phyloP scores from a whole-genome alignment of 2,888 invertebrate species.

The Eupeodes luniger region DNA sequence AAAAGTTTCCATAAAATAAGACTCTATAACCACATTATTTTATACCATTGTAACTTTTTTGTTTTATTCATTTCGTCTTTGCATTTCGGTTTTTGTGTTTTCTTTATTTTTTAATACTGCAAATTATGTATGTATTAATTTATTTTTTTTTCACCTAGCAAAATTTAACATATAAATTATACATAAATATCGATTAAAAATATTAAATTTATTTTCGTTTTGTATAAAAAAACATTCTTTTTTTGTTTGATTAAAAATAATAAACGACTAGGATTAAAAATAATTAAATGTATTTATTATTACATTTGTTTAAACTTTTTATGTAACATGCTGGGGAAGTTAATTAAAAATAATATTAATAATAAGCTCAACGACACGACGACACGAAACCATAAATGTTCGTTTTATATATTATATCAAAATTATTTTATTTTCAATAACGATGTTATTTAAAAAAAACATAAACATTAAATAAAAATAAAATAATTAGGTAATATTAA shows the following conservation, averaged over 20 bases:
- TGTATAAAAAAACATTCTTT: constrained; percentile 48
- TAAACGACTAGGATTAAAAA: constrained; percentile 35
- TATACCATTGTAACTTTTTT: constrained; percentile 38
- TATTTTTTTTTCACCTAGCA: constrained; percentile 35
- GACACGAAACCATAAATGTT: constrained; percentile 14
- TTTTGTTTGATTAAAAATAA: not conserved
- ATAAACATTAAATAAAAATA: not conserved
- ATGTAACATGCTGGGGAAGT: not conserved
- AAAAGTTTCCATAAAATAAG: no score
- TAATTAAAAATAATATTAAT: not conserved
- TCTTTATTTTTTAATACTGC: constrained; percentile 47
- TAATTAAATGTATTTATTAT: not conserved
- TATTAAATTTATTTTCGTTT: constrained; percentile 43
- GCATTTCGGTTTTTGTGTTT: constrained; percentile 32
- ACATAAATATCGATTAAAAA: constrained; percentile 56
- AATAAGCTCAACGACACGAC: constrained; percentile 41
- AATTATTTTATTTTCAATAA: constrained; percentile 29
- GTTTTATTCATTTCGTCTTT: constrained; percentile 69
- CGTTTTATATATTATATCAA: not conserved
- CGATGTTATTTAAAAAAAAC: not conserved
- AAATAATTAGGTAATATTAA: not conserved
- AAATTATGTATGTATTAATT: constrained; percentile 41
- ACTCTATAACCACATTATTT: not conserved
- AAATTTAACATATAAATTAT: constrained; percentile 60
- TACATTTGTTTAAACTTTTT: not conserved